Conservation (phyloP, 2,888 invertebrate genomes). For the Lissocephala sabroskyi region DNA sequence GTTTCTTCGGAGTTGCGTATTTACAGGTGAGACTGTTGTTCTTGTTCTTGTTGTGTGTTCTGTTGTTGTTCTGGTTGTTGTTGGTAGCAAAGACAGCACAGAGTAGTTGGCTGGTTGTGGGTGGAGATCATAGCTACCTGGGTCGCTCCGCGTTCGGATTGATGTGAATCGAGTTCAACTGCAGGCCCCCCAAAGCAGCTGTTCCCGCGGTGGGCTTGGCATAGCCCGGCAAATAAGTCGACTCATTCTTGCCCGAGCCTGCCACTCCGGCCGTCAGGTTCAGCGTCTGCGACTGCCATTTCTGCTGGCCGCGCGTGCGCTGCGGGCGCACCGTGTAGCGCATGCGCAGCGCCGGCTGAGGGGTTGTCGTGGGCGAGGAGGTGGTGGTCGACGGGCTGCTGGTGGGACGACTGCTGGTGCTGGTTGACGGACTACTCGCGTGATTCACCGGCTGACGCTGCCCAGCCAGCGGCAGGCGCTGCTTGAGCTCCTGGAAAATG, state of each 20-base stretch:
- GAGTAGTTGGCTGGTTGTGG: conserved; percentile 37
- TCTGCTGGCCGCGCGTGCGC: conserved; percentile 73
- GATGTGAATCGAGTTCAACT: conserved; percentile 51
- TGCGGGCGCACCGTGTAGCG: conserved; percentile 72
- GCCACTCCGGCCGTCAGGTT: conserved; percentile 35
- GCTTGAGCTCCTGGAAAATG: conserved; percentile 70
- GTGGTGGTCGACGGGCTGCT: conserved; percentile 66
- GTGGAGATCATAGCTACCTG: conserved; percentile 58
- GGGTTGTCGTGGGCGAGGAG: conserved; percentile 29
- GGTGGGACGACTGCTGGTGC: conserved; percentile 3
- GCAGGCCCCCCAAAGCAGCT: conserved; percentile 39
- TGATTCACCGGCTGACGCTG: no score
- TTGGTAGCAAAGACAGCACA: conserved; percentile 49
- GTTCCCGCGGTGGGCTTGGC: conserved; percentile 34
- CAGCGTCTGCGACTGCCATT: conserved; percentile 70
- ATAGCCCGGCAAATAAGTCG: conserved; percentile 48
- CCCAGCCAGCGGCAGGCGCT: conserved; percentile 47
- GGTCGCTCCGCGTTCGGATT: conserved; percentile 50
- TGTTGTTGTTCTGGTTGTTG: conserved; percentile 17
- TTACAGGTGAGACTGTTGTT: conserved; percentile 15
- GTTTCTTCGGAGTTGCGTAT: conserved; percentile 1
- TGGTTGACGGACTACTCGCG: no score
- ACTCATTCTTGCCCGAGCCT: conserved; percentile 24
- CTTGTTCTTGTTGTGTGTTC: conserved; percentile 28
- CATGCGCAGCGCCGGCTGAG: conserved; percentile 68